Base-by-base conservation (phyloP, 2,797 vertebrate genomes). In the Melanogrammus aeglefinus region DNA sequence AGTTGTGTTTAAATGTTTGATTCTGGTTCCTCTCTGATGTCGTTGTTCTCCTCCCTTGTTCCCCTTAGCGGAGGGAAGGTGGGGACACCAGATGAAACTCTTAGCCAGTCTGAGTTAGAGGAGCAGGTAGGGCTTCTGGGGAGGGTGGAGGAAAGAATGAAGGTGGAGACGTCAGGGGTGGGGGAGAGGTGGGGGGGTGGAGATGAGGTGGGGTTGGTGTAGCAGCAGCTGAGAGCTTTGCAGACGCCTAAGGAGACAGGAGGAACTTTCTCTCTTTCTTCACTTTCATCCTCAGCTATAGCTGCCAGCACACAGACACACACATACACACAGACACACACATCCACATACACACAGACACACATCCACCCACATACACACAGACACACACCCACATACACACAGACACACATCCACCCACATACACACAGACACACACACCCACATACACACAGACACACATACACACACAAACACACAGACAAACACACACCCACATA, bases 391-490 rank as follows among this genome's bases (percentile, higher is more conserved):
- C 57, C 24, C 57, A 66, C 21, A 66, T 21, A 66, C 57, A 66
- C 18, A 18, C 57, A 66, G 1, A 66, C 57, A 66, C 70, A 71
- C 70, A 71, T 29, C 33, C 70, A 71, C 27, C 33, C 70, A 71
- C 70, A 71, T 29, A 71, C 70, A 71, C 70, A 71, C 70, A 71
- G 27, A 71, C 69, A 71, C 69, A 71, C 69, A 71, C 69, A 71
- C 69, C 31, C 14, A 71, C 69, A 71, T 1, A 71, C 14, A 71
- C 69, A 71, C 69, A 71, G 27, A 71, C 69, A 71, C 69, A 24
- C 69, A 71, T 5, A 18, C 39, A 41, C 39, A 41, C 39, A 41
- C 39, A 41, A 9, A 41, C 35, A 35, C 35, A 35, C 35, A 35
- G 35, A 35, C 35, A 35, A 1, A 35, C 0, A 38, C 36, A 38